Base-by-base conservation (phyloP, 2,888 invertebrate genomes). In the Phania funesta region DNA sequence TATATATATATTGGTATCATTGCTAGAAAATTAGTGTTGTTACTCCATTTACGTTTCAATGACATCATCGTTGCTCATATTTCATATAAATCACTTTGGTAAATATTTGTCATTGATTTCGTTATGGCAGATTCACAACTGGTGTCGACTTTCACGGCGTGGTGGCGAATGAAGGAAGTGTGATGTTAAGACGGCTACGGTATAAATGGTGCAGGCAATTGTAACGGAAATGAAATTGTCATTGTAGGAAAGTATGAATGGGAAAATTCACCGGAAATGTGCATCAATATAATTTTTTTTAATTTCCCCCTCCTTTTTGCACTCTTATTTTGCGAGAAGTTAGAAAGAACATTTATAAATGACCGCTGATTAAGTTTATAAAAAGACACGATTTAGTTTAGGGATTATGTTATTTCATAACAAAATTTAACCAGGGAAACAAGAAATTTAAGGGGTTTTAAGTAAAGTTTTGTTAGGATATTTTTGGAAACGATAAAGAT, bases 101-200 rank as follows among this genome's bases (percentile, higher is more conserved):
- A 78, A 82, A 82, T 78, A 78, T 82, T 82, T 82, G 81, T 29
- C 81, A 74, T 82, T 82, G 81, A 82, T 82, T 82, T 64, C 56
- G 73, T 82, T 82, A 68, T 78, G 62, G 56, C 35, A 70, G 67
- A 58, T 52, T 64, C 73, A 68, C 77, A 78, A 74, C 73, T 82
- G 81, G 62, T 82, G 50, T 77, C 81, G 73, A 46, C 44, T 76
- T 58, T 68, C 38, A 20, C 70, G 29, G 35, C 26, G 2, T 65
- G n/a, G 6, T n/a, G 29, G 16, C 26, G 22, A 29, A 16, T 13
- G 22, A 2, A 20, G 48, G 62, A 73, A 52, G 46, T 75, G 46
- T 75, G 9, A 58, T 67, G 32, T 20, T 41, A n/a, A 32, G 58
- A n/a, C 24, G 41, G 38, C 38, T 41, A 46, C 18, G 67, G 60